Percentiles rank a stretch among this genome's conserved stretches.
phyloP scores from a whole-genome alignment of 2,888 invertebrate genomes.

The Chalcis sispes region DNA sequence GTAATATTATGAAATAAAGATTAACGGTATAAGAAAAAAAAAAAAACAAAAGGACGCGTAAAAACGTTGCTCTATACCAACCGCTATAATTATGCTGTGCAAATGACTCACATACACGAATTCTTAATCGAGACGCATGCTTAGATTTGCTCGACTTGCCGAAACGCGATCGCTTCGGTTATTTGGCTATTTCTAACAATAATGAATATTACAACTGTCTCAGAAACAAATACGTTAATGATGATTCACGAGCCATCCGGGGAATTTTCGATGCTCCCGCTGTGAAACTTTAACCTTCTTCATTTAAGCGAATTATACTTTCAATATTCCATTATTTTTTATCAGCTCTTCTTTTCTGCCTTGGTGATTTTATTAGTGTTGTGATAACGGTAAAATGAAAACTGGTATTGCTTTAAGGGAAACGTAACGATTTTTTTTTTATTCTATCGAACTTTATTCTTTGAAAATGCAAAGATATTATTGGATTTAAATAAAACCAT shows the following conservation, averaged over 20 bases:
- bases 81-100: no score
- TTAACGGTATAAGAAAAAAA: no score
- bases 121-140: conserved; percentile 44
- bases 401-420: no score
- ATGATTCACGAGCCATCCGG: conserved; percentile 41
- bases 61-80: no score
- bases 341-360: not conserved
- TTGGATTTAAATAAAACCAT: no score
- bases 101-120: not conserved
- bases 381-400: no score
- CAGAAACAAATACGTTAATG: conserved; percentile 21
- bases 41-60: no score
- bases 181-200: conserved; percentile 30
- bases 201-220: not conserved
- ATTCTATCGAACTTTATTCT: no score
- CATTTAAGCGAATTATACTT: conserved; percentile 20
- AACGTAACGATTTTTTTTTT: no score
- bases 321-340: not conserved
- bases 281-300: conserved; percentile 25
- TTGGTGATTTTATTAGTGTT: no score
- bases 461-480: no score
- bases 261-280: not conserved
- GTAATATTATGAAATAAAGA: no score
- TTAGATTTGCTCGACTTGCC: conserved; percentile 34
- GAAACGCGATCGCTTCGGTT: conserved; percentile 5